Conservation (phyloP, 2,888 invertebrate genomes). For the Laothoe populi region DNA sequence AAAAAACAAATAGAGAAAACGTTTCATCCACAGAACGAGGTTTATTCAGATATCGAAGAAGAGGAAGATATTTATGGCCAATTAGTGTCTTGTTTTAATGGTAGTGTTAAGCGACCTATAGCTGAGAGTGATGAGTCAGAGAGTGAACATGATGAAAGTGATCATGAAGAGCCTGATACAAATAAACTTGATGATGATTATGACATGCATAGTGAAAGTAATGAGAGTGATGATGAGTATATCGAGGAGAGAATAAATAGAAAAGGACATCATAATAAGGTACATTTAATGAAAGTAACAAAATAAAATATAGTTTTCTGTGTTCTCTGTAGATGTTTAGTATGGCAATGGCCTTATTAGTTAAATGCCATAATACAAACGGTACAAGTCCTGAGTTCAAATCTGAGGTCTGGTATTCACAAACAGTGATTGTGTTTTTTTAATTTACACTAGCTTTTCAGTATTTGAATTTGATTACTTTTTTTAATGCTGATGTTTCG, state of each 20-base stretch:
- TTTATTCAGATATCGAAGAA: constrained; percentile 81
- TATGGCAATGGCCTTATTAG: no score
- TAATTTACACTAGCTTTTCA: no score
- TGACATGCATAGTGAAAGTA: constrained; percentile 9
- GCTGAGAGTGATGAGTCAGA: constrained; percentile 56
- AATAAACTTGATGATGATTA: background rate
- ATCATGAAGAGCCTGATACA: constrained; percentile 9
- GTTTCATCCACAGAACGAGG: constrained; percentile 60
- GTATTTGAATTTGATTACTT: no score
- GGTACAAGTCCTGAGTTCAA: no score
- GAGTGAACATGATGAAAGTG: constrained; percentile 24
- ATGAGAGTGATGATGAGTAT: constrained; percentile 7
- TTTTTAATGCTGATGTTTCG: no score
- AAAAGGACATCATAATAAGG: no score
- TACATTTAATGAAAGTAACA: no score
- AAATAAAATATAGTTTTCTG: no score
- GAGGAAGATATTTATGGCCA: constrained; percentile 79
- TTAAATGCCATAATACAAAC: no score
- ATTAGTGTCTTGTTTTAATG: constrained; percentile 79
- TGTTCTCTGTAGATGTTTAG: no score
- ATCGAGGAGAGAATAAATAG: constrained; percentile 26
- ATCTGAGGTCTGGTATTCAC: no score
- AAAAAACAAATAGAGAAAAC: constrained; percentile 68
- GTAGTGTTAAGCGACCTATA: constrained; percentile 44
- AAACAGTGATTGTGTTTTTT: no score